Conservation (phyloP, 2,797 vertebrate species). For the Aselliscus stoliczkanus region DNA sequence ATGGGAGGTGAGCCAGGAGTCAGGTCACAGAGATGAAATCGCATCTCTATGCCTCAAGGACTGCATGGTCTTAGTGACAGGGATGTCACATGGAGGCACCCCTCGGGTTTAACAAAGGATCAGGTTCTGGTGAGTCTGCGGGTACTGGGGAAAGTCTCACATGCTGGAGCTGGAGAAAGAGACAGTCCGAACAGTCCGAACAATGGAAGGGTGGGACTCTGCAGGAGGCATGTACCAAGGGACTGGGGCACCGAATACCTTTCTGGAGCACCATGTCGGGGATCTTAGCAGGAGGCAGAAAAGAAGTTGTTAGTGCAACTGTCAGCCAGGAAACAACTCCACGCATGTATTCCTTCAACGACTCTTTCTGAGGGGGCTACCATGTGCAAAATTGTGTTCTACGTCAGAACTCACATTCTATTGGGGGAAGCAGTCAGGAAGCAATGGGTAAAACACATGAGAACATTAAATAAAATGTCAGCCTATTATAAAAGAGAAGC, state of each 20-base stretch:
- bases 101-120: not conserved
- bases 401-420: not conserved
- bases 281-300: not conserved
- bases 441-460: not conserved
- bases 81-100: fast-evolving
- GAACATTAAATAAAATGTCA: not conserved
- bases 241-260: fast-evolving
- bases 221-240: not conserved
- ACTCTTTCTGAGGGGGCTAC: not conserved
- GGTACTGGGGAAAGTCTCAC: not conserved
- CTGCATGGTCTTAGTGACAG: not conserved
- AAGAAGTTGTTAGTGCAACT: not conserved
- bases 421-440: not conserved
- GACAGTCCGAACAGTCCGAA: not conserved
- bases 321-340: not conserved
- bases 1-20: not conserved
- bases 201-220: not conserved
- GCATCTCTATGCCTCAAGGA: not conserved
- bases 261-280: fast-evolving
- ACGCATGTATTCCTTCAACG: not conserved
- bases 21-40: not conserved
- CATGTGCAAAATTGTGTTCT: not conserved
- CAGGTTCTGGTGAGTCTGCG: not conserved
- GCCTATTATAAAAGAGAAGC: not conserved
- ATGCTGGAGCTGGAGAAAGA: not conserved